Evolutionary conservation across 2,888 invertebrate species (phyloP).

Genomic region (Theristus sp.): DNA sequence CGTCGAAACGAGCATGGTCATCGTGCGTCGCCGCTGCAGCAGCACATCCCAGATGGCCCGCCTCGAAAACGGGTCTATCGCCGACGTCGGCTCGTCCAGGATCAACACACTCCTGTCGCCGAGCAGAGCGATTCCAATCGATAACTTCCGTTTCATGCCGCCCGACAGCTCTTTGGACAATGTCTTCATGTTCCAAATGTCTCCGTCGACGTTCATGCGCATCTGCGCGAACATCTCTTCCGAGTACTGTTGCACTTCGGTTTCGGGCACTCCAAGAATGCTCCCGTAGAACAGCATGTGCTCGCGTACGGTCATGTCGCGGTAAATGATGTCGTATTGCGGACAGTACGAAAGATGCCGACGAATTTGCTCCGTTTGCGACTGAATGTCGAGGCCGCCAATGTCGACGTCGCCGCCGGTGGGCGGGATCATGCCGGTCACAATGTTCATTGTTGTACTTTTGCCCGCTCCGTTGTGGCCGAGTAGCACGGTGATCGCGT

Average conservation of each 20-base stretch:
- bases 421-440: constrained; percentile 6
- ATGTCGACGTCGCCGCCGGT: not conserved
- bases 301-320: constrained; percentile 3
- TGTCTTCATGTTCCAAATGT: too few relatives aligned
- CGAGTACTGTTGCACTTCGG: not conserved
- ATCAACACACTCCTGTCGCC: constrained; percentile 64
- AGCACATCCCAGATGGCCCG: constrained; percentile 61
- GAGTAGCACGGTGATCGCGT: constrained; percentile 6
- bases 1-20: constrained; percentile 51
- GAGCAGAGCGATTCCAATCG: constrained; percentile 60
- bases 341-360: constrained; percentile 1
- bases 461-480: constrained; percentile 9
- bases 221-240: not conserved
- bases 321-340: constrained; percentile 8
- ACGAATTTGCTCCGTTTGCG: not conserved
- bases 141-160: constrained; percentile 62
- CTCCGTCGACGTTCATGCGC: not conserved
- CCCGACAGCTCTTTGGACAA: constrained; percentile 57
- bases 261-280: not conserved
- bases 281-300: constrained; percentile 6
- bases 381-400: not conserved
- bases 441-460: constrained; percentile 7
- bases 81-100: constrained; percentile 65
- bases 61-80: constrained; percentile 64
- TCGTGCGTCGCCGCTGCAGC: constrained; percentile 42